Conservation (phyloP, 2,797 vertebrate genomes). For the Phoeniculus purpureus region DNA sequence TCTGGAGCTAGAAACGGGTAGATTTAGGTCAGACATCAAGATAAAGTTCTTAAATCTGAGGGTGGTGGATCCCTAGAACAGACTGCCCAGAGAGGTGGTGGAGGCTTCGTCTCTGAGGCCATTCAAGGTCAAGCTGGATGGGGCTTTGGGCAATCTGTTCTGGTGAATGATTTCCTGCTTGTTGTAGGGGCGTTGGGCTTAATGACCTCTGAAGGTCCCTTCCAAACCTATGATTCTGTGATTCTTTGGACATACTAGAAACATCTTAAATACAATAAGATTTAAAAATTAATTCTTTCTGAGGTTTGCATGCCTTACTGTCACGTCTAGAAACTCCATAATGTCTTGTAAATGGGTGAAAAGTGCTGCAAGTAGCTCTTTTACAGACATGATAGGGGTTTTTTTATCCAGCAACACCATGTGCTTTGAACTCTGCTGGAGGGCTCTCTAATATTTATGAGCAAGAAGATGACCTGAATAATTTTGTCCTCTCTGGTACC, state of each 20-base stretch:
- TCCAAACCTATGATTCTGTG: no score
- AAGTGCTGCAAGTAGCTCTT: not conserved
- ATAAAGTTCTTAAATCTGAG: no score
- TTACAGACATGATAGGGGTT: not conserved
- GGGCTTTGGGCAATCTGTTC: no score
- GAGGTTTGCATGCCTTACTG: not conserved
- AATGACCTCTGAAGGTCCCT: no score
- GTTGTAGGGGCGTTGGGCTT: no score
- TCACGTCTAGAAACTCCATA: not conserved
- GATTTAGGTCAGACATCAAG: no score
- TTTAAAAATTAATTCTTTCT: not conserved
- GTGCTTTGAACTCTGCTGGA: slow-evolving; percentile 43
- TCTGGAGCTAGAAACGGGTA: no score
- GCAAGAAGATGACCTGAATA: slow-evolving; percentile 10
- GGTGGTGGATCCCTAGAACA: no score
- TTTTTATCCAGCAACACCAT: not conserved
- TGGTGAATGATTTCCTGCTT: no score
- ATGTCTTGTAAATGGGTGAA: not conserved
- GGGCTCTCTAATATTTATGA: not conserved
- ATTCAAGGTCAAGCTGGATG: no score
- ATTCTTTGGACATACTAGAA: not conserved
- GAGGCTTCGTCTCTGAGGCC: no score
- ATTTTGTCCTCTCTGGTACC: slow-evolving; percentile 1
- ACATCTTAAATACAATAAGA: not conserved
- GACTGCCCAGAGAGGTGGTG: no score